Evolutionary conservation across 2,797 vertebrate genomes (phyloP).

Genomic region (Neostethus bicornis): DNA sequence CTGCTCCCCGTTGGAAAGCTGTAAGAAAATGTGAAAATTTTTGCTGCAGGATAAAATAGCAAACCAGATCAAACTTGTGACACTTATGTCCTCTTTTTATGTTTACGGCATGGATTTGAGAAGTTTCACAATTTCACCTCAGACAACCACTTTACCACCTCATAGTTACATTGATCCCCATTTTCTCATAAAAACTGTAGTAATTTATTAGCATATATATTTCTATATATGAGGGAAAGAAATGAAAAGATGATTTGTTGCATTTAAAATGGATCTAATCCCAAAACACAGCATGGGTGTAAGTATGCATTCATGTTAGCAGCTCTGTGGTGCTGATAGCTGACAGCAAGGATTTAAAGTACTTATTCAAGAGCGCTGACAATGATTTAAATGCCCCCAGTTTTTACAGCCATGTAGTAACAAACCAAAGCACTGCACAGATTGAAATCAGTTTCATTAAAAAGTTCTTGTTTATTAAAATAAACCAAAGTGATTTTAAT

Average conservation of each 20-base stretch:
- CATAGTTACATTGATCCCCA: too few species aligned
- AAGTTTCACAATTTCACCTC: not conserved
- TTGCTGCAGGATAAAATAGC: not conserved
- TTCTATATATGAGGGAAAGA: not conserved
- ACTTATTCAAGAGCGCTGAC: not conserved
- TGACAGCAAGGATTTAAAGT: not conserved
- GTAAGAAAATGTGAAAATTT: not conserved
- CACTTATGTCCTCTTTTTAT: not conserved
- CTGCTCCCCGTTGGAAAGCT: not conserved
- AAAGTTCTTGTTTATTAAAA: not conserved
- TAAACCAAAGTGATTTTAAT: not conserved
- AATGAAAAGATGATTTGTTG: not conserved
- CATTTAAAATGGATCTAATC: not conserved
- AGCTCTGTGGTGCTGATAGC: not conserved
- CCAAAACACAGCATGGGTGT: not conserved
- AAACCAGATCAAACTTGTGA: not conserved
- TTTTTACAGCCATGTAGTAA: not conserved
- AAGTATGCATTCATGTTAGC: not conserved
- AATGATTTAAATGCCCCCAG: not conserved
- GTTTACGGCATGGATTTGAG: not conserved
- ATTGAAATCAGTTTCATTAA: not conserved
- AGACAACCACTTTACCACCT: too few species aligned
- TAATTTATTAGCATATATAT: too few species aligned
- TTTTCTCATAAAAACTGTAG: too few species aligned
- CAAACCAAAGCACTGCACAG: not conserved